Percentiles rank a stretch among this genome's conserved stretches.
phyloP scores from a whole-genome alignment of 1,140 invertebrate species.

The Drosophila ercepeae region DNA sequence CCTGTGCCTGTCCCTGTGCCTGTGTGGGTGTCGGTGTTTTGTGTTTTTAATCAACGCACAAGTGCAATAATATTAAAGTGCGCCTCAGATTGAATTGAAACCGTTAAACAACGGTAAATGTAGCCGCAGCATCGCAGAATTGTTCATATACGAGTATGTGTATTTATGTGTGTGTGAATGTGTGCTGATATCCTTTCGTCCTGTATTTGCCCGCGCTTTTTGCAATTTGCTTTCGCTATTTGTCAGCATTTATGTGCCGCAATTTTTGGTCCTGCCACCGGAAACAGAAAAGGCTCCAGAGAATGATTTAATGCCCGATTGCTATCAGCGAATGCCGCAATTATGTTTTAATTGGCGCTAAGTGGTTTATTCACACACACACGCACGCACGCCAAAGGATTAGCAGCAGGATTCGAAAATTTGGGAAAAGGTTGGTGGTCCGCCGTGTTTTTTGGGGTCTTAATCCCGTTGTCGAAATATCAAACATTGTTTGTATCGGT shows the following conservation, averaged over 20 bases:
- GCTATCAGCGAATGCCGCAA: slow-evolving; percentile 71
- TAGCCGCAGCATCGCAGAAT: slow-evolving; percentile 21
- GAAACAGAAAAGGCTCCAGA: slow-evolving; percentile 14
- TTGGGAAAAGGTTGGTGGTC: slow-evolving; percentile 24
- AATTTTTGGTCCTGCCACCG: slow-evolving; percentile 41
- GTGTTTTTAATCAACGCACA: slow-evolving; percentile 40
- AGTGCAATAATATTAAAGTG: slow-evolving; percentile 66
- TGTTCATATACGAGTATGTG: slow-evolving; percentile 8
- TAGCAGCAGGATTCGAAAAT: slow-evolving; percentile 36
- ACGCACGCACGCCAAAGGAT: slow-evolving; percentile 29
- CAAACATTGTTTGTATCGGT: slow-evolving; percentile 2
- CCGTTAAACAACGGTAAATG: slow-evolving; percentile 17
- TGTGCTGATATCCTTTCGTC: slow-evolving; percentile 9
- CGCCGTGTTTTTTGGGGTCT: background rate
- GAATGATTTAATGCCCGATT: slow-evolving; percentile 73
- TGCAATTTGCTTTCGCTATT: slow-evolving; percentile 17
- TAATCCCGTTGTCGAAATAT: background rate
- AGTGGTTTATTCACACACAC: slow-evolving; percentile 65
- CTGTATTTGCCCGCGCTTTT: slow-evolving; percentile 55
- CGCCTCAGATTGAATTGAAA: slow-evolving; percentile 39
- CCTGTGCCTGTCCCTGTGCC: background rate
- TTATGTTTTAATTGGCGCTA: slow-evolving; percentile 78
- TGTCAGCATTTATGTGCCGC: slow-evolving; percentile 30
- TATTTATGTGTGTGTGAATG: background rate
- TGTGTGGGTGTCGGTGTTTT: slow-evolving; percentile 3